Percentiles rank a stretch among this genome's conserved stretches.
These are phyloP conservation scores for Nothobranchius furzeri DNA, from an alignment of 2,113 vertebrate species.

Conservation along the genomic window DNA sequence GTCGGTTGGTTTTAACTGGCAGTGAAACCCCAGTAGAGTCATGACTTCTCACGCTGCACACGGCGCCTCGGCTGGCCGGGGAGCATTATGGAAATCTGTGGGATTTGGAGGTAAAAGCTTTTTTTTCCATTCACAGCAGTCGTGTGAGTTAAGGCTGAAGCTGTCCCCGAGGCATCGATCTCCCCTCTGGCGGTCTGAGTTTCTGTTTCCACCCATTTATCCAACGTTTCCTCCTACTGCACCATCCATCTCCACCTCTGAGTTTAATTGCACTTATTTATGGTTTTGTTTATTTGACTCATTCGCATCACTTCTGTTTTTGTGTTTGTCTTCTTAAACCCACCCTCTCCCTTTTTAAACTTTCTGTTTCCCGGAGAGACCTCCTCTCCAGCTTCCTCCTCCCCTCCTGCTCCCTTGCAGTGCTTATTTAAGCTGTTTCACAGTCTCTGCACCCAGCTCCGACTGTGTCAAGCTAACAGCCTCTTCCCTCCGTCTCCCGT, in stretches of 20 bases:
- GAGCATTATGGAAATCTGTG: conserved; percentile 43
- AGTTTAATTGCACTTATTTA: conserved; percentile 32
- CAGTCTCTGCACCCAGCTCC: conserved; percentile 68
- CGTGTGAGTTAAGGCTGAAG: conserved; percentile 38
- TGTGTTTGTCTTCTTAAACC: conserved; percentile 7
- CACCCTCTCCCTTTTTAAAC: conserved; percentile 24
- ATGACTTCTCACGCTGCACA: conserved; percentile 33
- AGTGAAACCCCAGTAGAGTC: conserved; percentile 35
- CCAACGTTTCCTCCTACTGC: conserved; percentile 28
- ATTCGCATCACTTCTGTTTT: conserved; percentile 24
- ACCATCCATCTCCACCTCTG: conserved; percentile 32
- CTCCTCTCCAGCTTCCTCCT: conserved; percentile 18
- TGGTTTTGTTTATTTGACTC: conserved; percentile 18
- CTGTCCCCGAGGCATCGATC: conserved; percentile 42
- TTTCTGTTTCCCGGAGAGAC: conserved; percentile 22
- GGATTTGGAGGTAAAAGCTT: conserved; percentile 45
- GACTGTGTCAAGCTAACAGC: conserved; percentile 40
- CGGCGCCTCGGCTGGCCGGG: conserved; percentile 15
- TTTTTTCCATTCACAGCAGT: conserved; percentile 47
- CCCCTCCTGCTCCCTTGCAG: conserved; percentile 55
- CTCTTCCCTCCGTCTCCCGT: conserved; percentile 23
- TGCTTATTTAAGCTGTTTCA: conserved; percentile 78
- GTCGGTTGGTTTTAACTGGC: conserved; percentile 45
- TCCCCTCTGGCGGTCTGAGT: conserved; percentile 43
- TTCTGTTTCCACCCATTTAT: conserved; percentile 52